These are phyloP conservation scores for Rhingia rostrata DNA, from an alignment of 2,888 invertebrate genomes.

Conservation along the genomic window DNA sequence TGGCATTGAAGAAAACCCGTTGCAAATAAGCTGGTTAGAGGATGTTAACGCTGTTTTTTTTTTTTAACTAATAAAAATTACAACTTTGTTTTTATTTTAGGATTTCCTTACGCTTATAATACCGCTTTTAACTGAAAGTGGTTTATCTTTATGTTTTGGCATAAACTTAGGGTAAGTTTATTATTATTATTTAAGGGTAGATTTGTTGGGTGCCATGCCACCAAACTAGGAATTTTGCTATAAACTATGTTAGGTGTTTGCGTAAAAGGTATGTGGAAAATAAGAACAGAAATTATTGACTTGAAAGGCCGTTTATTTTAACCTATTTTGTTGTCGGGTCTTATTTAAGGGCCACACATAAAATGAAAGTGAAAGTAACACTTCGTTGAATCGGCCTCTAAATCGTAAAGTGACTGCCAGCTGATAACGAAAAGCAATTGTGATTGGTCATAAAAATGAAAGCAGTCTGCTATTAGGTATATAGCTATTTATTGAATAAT, in stretches of 20 bases:
- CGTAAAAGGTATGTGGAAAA: constrained; percentile 36
- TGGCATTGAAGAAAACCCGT: constrained; percentile 37
- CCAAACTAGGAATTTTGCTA: constrained; percentile 20
- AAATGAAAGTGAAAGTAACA: constrained; percentile 32
- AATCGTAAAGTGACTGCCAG: constrained; percentile 35
- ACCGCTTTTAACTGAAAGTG: constrained; percentile 48
- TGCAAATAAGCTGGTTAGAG: constrained; percentile 5
- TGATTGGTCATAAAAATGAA: too few species aligned
- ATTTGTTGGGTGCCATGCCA: background rate
- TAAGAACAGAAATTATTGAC: constrained; percentile 30
- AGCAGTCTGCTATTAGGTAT: too few species aligned
- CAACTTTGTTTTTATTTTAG: constrained; percentile 37
- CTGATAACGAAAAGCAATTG: constrained; percentile 2
- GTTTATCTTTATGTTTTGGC: constrained; percentile 55
- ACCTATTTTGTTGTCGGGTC: constrained; percentile 10
- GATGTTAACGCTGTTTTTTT: constrained; percentile 44
- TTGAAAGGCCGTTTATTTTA: constrained; percentile 45
- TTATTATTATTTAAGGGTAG: background rate
- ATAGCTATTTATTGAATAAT: too few species aligned
- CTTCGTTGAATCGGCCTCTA: constrained; percentile 37
- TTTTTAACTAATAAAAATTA: constrained; percentile 57
- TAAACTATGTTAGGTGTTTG: constrained; percentile 36
- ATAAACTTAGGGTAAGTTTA: constrained; percentile 26
- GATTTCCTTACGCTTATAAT: constrained; percentile 28
- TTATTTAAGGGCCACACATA: constrained; percentile 21